Percentiles rank a stretch among this genome's conserved stretches.
Conservation (phyloP, 2,888 invertebrate species). For the Blera fallax region DNA sequence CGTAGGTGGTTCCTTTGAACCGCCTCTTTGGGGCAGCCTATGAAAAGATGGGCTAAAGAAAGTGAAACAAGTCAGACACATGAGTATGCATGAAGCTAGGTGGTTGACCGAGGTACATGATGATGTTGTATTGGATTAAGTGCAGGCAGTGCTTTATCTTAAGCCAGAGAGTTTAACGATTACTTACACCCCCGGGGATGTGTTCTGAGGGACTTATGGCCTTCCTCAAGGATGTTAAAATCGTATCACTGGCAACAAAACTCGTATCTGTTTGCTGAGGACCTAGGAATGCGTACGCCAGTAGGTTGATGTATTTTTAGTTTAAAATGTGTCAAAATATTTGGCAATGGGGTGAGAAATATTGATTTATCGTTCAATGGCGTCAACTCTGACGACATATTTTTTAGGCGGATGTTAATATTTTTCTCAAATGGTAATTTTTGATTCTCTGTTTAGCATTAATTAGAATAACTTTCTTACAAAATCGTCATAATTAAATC, state of each 20-base stretch:
- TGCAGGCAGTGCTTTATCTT: background rate
- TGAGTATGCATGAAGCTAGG: background rate
- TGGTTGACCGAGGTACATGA: conserved; percentile 2
- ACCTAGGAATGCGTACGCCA: too few relatives aligned
- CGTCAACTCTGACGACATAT: background rate
- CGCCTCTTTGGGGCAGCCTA: background rate
- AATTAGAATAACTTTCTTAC: background rate
- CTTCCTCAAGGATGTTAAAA: too few relatives aligned
- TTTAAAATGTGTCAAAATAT: background rate
- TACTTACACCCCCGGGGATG: background rate
- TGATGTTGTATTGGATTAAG: background rate
- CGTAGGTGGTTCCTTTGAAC: background rate
- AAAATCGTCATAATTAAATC: background rate
- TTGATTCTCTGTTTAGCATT: background rate
- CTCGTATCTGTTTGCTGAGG: too few relatives aligned
- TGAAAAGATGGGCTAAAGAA: background rate
- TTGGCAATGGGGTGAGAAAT: conserved; percentile 1
- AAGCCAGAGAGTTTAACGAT: background rate
- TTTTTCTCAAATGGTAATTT: background rate
- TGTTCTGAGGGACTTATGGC: too few relatives aligned
- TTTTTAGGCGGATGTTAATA: background rate
- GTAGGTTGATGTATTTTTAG: too few relatives aligned
- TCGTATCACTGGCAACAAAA: too few relatives aligned
- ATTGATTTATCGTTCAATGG: background rate
- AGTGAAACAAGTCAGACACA: background rate